Base-by-base conservation (phyloP, 2,888 invertebrate species). In the Timema cristinae region DNA sequence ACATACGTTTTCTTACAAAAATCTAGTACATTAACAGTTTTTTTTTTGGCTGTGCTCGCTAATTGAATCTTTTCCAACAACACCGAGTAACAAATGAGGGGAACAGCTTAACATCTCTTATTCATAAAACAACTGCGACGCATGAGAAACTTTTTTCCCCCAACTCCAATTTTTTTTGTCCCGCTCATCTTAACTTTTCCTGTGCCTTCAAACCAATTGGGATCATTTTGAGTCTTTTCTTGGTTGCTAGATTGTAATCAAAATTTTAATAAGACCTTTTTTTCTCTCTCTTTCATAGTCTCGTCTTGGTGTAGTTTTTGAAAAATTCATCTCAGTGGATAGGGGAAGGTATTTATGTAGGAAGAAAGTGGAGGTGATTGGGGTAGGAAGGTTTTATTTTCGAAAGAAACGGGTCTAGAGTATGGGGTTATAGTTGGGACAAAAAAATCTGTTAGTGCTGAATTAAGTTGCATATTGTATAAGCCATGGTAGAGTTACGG, bases 381-480 rank as follows among this genome's bases (percentile, higher is more conserved):
- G 54, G 54, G 63, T 32, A 8, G 47, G 16, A 63, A 63, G 32
- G 32, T 32, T 32, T 32, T 32, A 32, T 32, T 32, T 32, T 32
- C 32, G 32, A 32, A 32, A 32, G 32, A 32, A 32, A 32, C 32
- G 32, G 32, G 32, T 4, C 4, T 32, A 32, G 32, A 32, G 32
- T 32, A 32, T 32, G 32, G 32, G 32, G 32, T 1, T 32, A 32
- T 32, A 32, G 32, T 32, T 1, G 32, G 4, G 32, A 32, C 32
- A 63, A 15, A 63, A 63, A 63, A 63, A 63, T 63, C 63, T 63
- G 63, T 32, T 63, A 63, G 63, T 48, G 32, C 48, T 48, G 48
- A 63, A 71, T 71, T 71, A 71, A 51, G 61, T 67, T 71, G 67
- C 71, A 71, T 71, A 71, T 71, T 71, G 68, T 50, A 71, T 71